These are phyloP conservation scores for Stegostoma tigrinum DNA, from an alignment of 2,113 vertebrate species.

Conservation along the genomic window DNA sequence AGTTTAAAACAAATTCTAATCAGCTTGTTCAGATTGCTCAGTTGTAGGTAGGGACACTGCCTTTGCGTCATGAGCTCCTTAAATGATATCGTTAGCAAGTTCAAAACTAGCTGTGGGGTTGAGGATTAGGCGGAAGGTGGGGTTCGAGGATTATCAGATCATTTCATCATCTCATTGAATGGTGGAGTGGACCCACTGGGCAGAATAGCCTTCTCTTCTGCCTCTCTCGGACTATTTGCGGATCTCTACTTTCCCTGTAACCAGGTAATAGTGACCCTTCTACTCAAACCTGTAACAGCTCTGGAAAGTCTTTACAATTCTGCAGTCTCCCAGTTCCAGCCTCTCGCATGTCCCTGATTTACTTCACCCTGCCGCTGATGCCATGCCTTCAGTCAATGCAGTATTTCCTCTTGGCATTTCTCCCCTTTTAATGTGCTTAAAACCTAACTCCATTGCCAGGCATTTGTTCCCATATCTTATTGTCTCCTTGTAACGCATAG, in stretches of 20 bases:
- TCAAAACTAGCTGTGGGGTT: no score
- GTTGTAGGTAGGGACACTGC: no score
- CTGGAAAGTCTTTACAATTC: not conserved
- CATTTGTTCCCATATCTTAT: not conserved
- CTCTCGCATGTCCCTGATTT: not conserved
- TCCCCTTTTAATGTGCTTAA: not conserved
- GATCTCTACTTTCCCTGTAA: not conserved
- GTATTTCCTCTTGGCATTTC: not conserved
- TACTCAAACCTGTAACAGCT: not conserved
- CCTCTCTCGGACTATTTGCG: not conserved
- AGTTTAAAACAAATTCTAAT: not conserved
- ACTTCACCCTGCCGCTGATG: not conserved
- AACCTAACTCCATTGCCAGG: not conserved
- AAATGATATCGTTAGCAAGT: no score
- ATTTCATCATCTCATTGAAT: not conserved
- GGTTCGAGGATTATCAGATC: no score
- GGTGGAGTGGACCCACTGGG: no score
- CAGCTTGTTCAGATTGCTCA: no score
- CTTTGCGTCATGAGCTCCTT: no score
- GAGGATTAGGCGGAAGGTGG: no score
- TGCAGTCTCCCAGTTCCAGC: not conserved
- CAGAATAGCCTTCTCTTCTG: no score
- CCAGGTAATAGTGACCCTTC: not conserved
- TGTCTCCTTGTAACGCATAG: not conserved
- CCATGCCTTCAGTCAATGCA: not conserved